Evolutionary conservation across 2,888 invertebrate genomes (phyloP).

Genomic region (Cerceris rybyensis): DNA sequence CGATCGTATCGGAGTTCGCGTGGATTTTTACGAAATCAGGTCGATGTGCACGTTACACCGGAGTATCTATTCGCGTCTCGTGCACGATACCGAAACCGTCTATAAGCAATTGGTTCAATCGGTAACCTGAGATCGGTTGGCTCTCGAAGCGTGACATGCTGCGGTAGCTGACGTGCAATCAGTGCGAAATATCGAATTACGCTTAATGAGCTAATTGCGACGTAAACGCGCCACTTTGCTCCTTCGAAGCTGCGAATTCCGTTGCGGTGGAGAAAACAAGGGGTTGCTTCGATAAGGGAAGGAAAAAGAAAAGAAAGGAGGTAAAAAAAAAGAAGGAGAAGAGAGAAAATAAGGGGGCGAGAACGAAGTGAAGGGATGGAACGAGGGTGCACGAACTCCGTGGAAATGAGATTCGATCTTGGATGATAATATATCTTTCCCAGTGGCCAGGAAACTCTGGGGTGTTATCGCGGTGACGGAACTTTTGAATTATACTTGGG

Average conservation of each 20-base stretch:
- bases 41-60: background rate
- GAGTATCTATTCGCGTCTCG: background rate
- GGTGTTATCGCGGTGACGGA: background rate
- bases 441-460: background rate
- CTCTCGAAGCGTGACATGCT: constrained; percentile 8
- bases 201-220: constrained; percentile 49
- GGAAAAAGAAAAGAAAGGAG: no score
- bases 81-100: background rate
- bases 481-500: background rate
- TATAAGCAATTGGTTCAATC: constrained; percentile 6
- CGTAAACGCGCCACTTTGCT: constrained; percentile 9
- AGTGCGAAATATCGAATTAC: constrained; percentile 46
- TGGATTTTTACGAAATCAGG: background rate
- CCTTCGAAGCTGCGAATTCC: constrained; percentile 3
- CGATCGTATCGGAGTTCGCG: background rate
- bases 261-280: background rate
- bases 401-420: constrained; percentile 13
- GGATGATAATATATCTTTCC: background rate
- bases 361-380: background rate
- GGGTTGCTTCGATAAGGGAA: no score
- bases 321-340: no score
- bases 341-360: background rate
- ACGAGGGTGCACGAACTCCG: constrained; percentile 1
- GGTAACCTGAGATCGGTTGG: constrained; percentile 9
- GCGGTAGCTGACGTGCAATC: constrained; percentile 14